phyloP scores from a whole-genome alignment of 2,113 vertebrate species.

The Calidris pygmaea region DNA sequence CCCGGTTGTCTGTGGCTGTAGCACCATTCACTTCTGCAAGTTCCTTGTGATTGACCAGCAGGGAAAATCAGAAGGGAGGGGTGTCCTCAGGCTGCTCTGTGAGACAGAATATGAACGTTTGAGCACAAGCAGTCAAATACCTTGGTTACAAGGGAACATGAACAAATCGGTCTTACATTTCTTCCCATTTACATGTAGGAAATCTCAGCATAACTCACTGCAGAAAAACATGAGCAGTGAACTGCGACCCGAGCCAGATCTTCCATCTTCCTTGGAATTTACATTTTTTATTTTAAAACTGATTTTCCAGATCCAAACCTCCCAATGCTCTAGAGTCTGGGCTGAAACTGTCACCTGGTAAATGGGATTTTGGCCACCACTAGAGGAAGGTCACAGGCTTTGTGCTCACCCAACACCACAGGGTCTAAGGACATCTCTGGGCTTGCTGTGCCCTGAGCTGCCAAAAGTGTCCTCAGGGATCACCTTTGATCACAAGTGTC shows the following conservation, averaged over 20 bases:
- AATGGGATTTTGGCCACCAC: background rate
- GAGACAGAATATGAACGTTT: background rate
- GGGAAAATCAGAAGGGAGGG: background rate
- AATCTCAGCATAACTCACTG: background rate
- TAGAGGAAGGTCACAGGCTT: accelerated
- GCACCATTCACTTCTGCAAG: background rate
- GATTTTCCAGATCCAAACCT: background rate
- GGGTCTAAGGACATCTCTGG: background rate
- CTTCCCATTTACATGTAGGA: background rate
- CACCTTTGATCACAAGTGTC: background rate
- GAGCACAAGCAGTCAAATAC: background rate
- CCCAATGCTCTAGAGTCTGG: background rate
- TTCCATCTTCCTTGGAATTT: background rate
- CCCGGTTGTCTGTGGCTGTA: background rate
- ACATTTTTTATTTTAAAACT: background rate
- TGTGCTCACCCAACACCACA: background rate
- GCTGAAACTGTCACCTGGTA: background rate
- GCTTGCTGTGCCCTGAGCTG: background rate
- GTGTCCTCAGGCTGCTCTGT: background rate
- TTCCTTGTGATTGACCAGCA: background rate
- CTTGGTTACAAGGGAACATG: background rate
- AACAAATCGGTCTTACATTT: background rate
- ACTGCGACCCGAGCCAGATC: background rate
- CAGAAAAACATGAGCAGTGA: background rate
- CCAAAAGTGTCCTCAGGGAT: background rate